Evolutionary conservation across 2,797 vertebrate genomes (phyloP), one percentile per base, ranked within the genome.

Genomic region (Toxotes lorentzi): DNA sequence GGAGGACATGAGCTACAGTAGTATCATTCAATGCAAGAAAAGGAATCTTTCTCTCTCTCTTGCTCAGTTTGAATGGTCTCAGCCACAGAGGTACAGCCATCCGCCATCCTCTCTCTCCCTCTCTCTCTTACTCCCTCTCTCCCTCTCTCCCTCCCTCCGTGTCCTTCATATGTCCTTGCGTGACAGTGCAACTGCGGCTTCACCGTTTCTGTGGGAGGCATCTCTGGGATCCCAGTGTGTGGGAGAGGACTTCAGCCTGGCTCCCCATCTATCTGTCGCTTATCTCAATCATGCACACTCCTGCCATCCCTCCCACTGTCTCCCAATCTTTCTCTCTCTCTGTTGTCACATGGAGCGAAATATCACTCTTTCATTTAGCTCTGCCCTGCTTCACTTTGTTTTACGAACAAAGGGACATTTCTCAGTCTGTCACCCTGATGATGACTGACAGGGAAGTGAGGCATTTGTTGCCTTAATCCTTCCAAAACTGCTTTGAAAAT

Each of bases 81-180:
- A 62, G 32, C 72, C 82, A 64, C 19, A 0, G 65, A 79, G 82
- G 65, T 80, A 50, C 41, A 80, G 69, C 61, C 78, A 24, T 66
- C 59, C n/a, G n/a, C n/a, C n/a, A n/a, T n/a, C n/a, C n/a, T n/a
- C n/a, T n/a, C n/a, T n/a, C 78, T 84, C 73, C n/a, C 53, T 23
- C 66, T 38, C n/a, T n/a, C 78, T 84, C 73, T n/a, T 40, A 16
- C 66, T 38, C 63, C 13, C 48, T 47, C 70, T 51, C 53, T 56
- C 75, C 60, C 40, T 63, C 67, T 38, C 61, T 54, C 63, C 40
- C 59, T 24, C 60, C 43, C 53, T 48, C 76, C 47, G 58, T 68
- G 89, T 91, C 94, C 94, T 95, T 94, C 90, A 94, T 40, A 40
- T 76, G 93, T 91, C 95, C 95, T 94, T 94, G 91, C 76, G 53